Evolutionary conservation across 1,140 invertebrate species (phyloP), one percentile per base, ranked within the genome.

Genomic region (Bicyclus anynana): DNA sequence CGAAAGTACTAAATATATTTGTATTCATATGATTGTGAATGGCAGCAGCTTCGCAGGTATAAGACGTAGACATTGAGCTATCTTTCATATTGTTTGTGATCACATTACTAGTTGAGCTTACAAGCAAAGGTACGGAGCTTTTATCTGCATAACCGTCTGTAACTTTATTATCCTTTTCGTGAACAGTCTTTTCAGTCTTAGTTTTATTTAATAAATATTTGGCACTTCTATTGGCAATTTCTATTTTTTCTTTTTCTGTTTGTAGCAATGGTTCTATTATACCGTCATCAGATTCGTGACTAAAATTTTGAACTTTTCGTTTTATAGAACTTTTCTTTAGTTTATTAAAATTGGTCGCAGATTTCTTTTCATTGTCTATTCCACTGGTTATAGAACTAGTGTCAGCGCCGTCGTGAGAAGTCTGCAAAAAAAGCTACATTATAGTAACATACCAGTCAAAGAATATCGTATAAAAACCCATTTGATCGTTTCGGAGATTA

Each of bases 241-340:
- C 78, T 21, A 58, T 48, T 61, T 77, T 79, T 37, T 84, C 75
- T 59, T 74, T 77, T 35, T 81, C 76, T 20, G 76, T 83, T 64
- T 84, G 74, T 18, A 90, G 67, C 16, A 90, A 67, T 3, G 89
- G 87, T 70, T 89, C 85, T 26, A 80, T 74, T 21, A 84, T 85
- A 23, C 76, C 77, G 53, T 89, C 87, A 52, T 89, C 84, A 10
- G 74, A 77, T 59, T 87, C 85, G 20, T 81, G 70, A 27, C 75
- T 77, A 5, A 82, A 81, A 40, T 79, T 86, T 53, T 79, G 79
- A 50, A 80, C 78, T 67, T 83, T 87, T 56, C 76, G 77, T 56
- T 89, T 84, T 13, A 83, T 79, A n/a, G 80, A 83, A 56, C 59
- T 84, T 72, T 76, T 80, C 51, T 87, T 89, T 0, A 74, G 72